Evolutionary conservation across 2,888 invertebrate genomes (phyloP).

Genomic region (Diadegma fenestrale): DNA sequence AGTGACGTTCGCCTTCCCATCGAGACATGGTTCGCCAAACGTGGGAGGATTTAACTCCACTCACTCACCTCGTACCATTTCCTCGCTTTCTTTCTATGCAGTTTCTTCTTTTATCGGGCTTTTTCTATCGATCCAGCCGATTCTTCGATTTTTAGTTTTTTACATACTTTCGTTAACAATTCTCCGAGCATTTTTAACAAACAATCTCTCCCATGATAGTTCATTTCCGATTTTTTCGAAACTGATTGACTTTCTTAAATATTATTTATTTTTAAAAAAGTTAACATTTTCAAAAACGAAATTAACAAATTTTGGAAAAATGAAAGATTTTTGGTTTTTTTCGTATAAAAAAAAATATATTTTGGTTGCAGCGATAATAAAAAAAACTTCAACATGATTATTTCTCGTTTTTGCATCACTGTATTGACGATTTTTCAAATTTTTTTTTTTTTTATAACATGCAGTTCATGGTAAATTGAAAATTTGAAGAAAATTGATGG

Average conservation of each 20-base stretch:
- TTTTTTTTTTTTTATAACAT: too few species aligned
- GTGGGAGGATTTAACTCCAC: conserved; percentile 29
- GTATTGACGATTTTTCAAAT: too few species aligned
- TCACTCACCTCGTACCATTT: not conserved
- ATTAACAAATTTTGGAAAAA: too few species aligned
- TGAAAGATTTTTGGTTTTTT: too few species aligned
- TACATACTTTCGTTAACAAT: not conserved
- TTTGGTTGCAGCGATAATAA: too few species aligned
- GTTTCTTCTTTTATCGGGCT: not conserved
- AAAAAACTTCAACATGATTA: too few species aligned
- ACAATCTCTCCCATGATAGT: not conserved
- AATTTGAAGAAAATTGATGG: not conserved
- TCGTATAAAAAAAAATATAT: too few species aligned
- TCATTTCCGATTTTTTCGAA: not conserved
- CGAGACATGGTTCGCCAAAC: conserved; percentile 24
- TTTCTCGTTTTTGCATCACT: too few species aligned
- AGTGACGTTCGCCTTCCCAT: conserved; percentile 56
- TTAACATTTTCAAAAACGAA: too few species aligned
- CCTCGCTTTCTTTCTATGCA: not conserved
- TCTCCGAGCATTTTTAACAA: not conserved
- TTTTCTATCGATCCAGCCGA: not conserved
- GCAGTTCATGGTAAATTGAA: not conserved
- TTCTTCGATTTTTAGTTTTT: not conserved
- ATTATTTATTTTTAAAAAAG: too few species aligned
- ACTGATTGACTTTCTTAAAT: too few species aligned